Base-by-base conservation (phyloP, 2,797 vertebrate genomes). In the Coregonus sp. region DNA sequence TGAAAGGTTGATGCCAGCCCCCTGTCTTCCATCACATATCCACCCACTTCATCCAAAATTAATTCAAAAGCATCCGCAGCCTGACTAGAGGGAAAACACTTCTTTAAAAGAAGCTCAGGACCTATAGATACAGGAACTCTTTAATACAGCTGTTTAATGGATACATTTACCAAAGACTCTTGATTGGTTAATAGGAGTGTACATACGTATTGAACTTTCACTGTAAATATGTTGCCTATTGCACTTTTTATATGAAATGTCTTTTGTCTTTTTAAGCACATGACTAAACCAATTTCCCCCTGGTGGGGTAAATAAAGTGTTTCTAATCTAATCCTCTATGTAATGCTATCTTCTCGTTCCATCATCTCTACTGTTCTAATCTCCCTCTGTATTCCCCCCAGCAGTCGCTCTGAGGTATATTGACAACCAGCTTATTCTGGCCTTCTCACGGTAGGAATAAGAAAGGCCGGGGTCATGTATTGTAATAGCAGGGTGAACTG, bases 391-490 rank as follows among this genome's bases (percentile, higher is more conserved):
- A 47, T 47, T 47, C 40, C 40, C 25, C 65, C 65, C 25, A 67
- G 65, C 65, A 11, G 12, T 14, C 4, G 31, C 66, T 68, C 66
- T 2, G 15, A 7, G 56, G 56, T 20, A 61, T 61, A n/a, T 9
- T 59, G 56, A 61, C 29, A 31, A 67, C 65, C 29, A 15, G 65
- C 66, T 35, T 16, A 18, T 16, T 15, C 66, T 16, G 66, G 29
- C 66, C 31, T 33, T 5, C 15, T 18, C 33, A 5, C 15, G 31
- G n/a, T 20, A 20, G 18, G 31, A 16, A 68, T 35, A 4, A 16
- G 65, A 67, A 6, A 14, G 29, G 25, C 31, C 14, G 85, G 84
- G 83, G 73, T 73, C 72, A 78, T 87, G 82, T 76, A 65, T 82
- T 70, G 81, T 74, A 85, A 81, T 83, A 77, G 59, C 25, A 74